Conservation (phyloP, 2,113 vertebrate genomes). For the Limanda limanda region DNA sequence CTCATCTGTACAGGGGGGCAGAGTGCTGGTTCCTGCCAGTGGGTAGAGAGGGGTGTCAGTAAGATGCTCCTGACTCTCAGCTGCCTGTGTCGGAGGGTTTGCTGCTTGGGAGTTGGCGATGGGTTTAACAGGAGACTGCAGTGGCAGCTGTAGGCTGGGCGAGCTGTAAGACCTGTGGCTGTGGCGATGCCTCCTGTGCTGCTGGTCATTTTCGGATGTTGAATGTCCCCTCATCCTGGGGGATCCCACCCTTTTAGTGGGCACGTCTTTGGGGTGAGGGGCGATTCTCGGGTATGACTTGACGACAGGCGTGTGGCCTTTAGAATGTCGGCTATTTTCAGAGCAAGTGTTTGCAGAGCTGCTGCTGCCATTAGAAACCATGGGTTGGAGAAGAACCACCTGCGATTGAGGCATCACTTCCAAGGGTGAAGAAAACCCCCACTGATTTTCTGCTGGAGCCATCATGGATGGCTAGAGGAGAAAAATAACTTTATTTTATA, state of each 20-base stretch:
- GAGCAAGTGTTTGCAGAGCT: conserved; percentile 60
- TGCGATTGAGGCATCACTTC: conserved; percentile 90
- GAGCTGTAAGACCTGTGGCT: conserved; percentile 50
- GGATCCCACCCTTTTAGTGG: conserved; percentile 57
- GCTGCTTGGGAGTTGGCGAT: conserved; percentile 32
- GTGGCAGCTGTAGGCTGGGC: conserved; percentile 30
- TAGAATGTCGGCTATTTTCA: conserved; percentile 81
- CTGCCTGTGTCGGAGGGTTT: conserved; percentile 10
- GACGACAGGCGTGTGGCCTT: conserved; percentile 85
- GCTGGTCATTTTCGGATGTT: conserved; percentile 46
- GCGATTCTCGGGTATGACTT: conserved; percentile 92
- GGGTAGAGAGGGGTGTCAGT: conserved; percentile 28
- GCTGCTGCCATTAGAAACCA: conserved; percentile 79
- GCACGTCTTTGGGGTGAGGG: conserved; percentile 83
- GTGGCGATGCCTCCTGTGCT: conserved; percentile 56
- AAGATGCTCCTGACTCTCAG: conserved; percentile 38
- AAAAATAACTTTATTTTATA: neutral
- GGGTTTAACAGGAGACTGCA: conserved; percentile 20
- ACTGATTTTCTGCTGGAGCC: conserved; percentile 82
- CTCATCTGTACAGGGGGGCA: conserved; percentile 40
- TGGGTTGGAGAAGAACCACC: conserved; percentile 87
- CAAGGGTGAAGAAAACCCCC: conserved; percentile 87
- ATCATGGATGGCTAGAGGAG: conserved; percentile 62
- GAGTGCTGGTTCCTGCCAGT: conserved; percentile 20
- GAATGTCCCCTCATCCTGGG: conserved; percentile 46